Evolutionary conservation across 2,888 invertebrate species (phyloP).

Genomic region (Zeuzera pyrina): DNA sequence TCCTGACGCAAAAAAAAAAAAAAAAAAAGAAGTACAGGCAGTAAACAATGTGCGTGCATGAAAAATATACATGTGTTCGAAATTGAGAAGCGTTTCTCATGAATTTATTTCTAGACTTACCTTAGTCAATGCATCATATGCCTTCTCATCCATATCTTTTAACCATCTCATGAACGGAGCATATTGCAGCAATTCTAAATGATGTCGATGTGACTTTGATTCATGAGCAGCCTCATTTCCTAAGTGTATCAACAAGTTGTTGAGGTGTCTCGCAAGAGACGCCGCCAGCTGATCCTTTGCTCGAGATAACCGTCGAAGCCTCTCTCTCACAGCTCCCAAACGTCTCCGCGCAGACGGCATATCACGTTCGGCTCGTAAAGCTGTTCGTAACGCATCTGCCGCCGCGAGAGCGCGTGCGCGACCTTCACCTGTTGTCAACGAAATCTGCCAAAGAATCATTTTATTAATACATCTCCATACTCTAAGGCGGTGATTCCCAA

Average conservation of each 20-base stretch:
- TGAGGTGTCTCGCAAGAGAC: conserved; percentile 90
- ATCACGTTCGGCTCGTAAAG: too few species aligned
- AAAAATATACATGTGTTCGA: too few species aligned
- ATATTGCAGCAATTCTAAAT: conserved; percentile 89
- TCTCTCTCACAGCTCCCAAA: conserved; percentile 42
- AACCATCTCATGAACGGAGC: conserved; percentile 94
- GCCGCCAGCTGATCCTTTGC: conserved; percentile 70
- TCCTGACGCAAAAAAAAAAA: too few species aligned
- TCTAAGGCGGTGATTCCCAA: too few species aligned
- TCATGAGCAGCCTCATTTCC: conserved; percentile 71
- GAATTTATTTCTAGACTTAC: too few species aligned
- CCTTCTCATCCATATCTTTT: conserved; percentile 87
- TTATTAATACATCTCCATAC: too few species aligned
- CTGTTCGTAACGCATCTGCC: conserved; percentile 21
- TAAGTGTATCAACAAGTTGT: conserved; percentile 95
- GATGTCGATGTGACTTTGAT: conserved; percentile 77
- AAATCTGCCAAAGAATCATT: conserved; percentile 24
- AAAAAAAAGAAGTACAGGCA: too few species aligned
- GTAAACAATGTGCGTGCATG: too few species aligned
- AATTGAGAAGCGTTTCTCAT: too few species aligned
- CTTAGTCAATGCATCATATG: conserved; percentile 85
- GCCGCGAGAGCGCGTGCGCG: conserved; percentile 40
- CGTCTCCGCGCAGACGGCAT: conserved; percentile 34
- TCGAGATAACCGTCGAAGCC: conserved; percentile 39
- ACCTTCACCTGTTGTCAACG: conserved; percentile 35